These are phyloP conservation scores for Enteromius anoplus DNA, from an alignment of 2,797 vertebrate species.

Conservation along the genomic window DNA sequence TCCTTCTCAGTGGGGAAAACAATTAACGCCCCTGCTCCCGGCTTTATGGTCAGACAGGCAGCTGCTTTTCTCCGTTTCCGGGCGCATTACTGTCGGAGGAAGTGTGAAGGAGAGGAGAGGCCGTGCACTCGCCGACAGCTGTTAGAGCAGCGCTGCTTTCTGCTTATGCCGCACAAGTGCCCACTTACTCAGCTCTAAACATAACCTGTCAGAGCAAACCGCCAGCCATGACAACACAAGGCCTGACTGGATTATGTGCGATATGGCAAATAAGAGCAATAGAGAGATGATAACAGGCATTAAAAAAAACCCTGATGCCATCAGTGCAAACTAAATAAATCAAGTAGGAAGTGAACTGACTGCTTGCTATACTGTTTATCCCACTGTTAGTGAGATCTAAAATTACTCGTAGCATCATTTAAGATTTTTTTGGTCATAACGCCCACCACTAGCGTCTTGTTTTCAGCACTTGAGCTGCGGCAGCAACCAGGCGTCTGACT, in stretches of 20 bases:
- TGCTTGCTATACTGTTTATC: neutral
- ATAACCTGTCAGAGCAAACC: conserved; percentile 59
- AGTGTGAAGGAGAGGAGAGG: conserved; percentile 61
- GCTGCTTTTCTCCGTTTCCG: conserved; percentile 75
- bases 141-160: conserved; percentile 65
- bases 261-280: conserved; percentile 4
- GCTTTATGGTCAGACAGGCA: conserved; percentile 81
- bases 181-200: conserved; percentile 69
- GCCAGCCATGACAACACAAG: conserved; percentile 62
- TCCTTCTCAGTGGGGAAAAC: conserved; percentile 72
- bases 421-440: neutral
- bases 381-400: neutral
- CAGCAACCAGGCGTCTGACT: neutral
- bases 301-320: conserved; percentile 22
- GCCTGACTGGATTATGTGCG: conserved; percentile 47
- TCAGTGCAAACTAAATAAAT: conserved; percentile 14
- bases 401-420: neutral
- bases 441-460: neutral
- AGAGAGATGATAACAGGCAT: conserved; percentile 25
- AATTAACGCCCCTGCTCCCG: conserved; percentile 75
- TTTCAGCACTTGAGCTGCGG: neutral
- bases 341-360: conserved; percentile 3
- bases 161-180: conserved; percentile 71
- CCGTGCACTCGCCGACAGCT: conserved; percentile 57
- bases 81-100: conserved; percentile 74